Evolutionary conservation across 2,888 invertebrate species (phyloP).

Genomic region (Eumerus sabulonum): DNA sequence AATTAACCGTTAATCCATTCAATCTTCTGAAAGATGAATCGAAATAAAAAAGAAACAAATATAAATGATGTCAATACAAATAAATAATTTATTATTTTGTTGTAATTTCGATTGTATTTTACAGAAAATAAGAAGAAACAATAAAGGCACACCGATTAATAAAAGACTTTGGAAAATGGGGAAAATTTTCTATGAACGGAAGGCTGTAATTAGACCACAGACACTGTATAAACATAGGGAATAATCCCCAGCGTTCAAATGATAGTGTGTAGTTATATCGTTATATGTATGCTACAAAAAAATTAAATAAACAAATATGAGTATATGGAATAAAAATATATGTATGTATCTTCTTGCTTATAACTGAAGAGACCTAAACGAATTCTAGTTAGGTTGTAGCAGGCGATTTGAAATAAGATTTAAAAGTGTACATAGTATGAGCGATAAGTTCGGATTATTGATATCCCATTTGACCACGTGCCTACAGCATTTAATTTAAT

Average conservation of each 20-base stretch:
- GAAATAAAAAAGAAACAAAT: conserved; percentile 75
- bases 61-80: conserved; percentile 64
- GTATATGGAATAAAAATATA: too few species aligned
- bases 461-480: too few species aligned
- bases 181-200: conserved; percentile 54
- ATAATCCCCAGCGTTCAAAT: conserved; percentile 12
- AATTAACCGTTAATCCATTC: conserved; percentile 78
- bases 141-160: not conserved
- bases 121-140: conserved; percentile 17
- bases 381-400: too few species aligned
- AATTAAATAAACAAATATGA: too few species aligned
- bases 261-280: not conserved
- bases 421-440: too few species aligned
- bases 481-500: conserved; percentile 1
- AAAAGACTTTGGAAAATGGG: conserved; percentile 65
- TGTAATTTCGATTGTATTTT: conserved; percentile 64
- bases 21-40: conserved; percentile 79
- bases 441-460: not conserved
- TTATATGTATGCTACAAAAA: too few species aligned
- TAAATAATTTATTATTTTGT: conserved; percentile 52
- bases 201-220: conserved; percentile 18
- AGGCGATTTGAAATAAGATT: too few species aligned
- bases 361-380: too few species aligned
- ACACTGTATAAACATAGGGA: too few species aligned
- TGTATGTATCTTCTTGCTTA: too few species aligned